A percentile compares a stretch with the other conserved stretches of the same genome.
Conservation (phyloP, 2,113 vertebrate species). For the Ophiodon elongatus region DNA sequence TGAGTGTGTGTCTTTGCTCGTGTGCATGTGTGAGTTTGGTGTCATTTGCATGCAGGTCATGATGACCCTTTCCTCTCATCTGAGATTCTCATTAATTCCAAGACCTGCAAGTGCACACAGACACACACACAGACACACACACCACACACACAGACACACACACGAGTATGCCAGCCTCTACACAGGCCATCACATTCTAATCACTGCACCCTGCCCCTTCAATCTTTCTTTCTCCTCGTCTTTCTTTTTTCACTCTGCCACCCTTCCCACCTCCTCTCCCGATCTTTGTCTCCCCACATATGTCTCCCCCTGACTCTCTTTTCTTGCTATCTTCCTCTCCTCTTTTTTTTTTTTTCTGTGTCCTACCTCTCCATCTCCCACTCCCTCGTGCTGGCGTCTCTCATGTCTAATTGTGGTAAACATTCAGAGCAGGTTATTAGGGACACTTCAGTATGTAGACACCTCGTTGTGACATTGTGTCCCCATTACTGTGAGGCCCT, state of each 20-base stretch:
- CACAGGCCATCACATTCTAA: conserved; percentile 71
- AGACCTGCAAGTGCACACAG: conserved; percentile 28
- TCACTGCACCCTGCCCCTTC: conserved; percentile 71
- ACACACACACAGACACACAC: conserved; percentile 38
- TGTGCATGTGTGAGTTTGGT: conserved; percentile 28
- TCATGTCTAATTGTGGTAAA: conserved; percentile 69
- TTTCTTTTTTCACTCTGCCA: conserved; percentile 27
- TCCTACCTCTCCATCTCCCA: neutral
- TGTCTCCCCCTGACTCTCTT: conserved; percentile 4
- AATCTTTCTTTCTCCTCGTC: conserved; percentile 60
- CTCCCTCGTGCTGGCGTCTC: neutral
- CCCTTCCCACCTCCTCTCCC: conserved; percentile 1
- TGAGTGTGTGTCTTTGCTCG: too few species aligned
- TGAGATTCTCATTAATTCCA: conserved; percentile 77
- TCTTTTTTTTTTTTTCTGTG: neutral
- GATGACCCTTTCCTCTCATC: conserved; percentile 74
- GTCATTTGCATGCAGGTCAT: conserved; percentile 75
- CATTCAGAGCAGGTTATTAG: conserved; percentile 50
- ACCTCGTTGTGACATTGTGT: conserved; percentile 59
- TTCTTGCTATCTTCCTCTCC: neutral
- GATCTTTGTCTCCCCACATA: conserved; percentile 22
- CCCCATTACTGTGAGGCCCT: conserved; percentile 54
- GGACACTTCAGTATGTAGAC: conserved; percentile 45
- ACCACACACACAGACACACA: conserved; percentile 33
- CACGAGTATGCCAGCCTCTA: neutral